Base-by-base conservation (phyloP, 2,113 vertebrate genomes). In the Bungarus multicinctus region DNA sequence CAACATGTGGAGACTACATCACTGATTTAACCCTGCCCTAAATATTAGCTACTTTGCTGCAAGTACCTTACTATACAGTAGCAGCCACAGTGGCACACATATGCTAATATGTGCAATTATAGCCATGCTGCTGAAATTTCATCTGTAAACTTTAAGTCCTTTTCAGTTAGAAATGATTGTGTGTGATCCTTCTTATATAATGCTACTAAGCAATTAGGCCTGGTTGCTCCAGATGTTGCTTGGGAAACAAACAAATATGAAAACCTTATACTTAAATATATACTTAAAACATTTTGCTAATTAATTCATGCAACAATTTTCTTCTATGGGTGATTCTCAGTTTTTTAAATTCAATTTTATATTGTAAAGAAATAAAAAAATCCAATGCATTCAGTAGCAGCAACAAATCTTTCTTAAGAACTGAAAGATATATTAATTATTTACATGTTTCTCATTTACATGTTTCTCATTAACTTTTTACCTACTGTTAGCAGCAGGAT, bases 381-480 rank as follows among this genome's bases (percentile, higher is more conserved):
- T 91, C 81, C 85, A 96, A 50, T 90, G 94, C 87, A 93, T 96
- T 81, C 95, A 95, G 90, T 54, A 34, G 69, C 86, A 85, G 53
- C 87, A 95, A 91, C 94, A 95, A 96, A 95, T 93, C 81, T 95
- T 53, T 95, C 25, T 92, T 96, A 81, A 91, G 60, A 91, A 94
- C n/a, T 87, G 91, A 95, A 93, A 91, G 54, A 86, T 95, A 85
- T 95, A 96, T 97, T 96, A 96, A 96, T 97, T 97, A 97, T 96
- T 97, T 96, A 96, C 55, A 88, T 94, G 91, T 43, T 91, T 91
- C 85, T 95, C 45, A 89, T 91, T 74, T 95, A 90, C 12, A 90
- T 94, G 52, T 95, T 96, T 95, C 95, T 97, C 92, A 96, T 95
- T 96, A 96, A 97, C 81, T 96, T 97, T 96, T 97, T 96, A 95